Conservation (phyloP, 1,140 invertebrate genomes). For the Caenorhabditis tropicalis region DNA sequence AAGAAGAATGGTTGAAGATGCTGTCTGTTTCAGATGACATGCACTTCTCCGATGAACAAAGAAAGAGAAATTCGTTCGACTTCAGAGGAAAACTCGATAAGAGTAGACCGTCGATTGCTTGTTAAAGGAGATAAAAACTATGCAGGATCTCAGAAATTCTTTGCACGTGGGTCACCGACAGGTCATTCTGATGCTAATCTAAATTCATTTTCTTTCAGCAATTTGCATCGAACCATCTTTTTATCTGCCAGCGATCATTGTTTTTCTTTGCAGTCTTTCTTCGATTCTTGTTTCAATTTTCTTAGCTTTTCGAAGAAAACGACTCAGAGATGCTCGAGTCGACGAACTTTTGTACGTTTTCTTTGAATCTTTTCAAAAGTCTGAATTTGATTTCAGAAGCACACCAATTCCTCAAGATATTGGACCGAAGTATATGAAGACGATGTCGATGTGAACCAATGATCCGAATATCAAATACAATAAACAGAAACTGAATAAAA, state of each 20-base stretch:
- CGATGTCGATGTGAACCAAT: conserved; percentile 27
- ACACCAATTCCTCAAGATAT: conserved; percentile 6
- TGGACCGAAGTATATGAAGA: conserved; percentile 31
- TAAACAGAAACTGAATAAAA: not conserved
- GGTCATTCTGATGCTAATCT: not conserved
- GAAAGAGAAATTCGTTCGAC: not conserved
- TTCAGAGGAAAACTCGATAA: conserved; percentile 13
- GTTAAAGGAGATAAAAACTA: conserved; percentile 33
- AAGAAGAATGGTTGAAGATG: not conserved
- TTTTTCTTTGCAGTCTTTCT: not conserved
- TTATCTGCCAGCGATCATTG: not conserved
- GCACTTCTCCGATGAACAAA: not conserved
- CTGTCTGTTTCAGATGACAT: conserved; percentile 1
- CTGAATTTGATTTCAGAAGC: not conserved
- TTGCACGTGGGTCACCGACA: not conserved
- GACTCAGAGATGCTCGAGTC: not conserved
- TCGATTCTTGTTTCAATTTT: conserved; percentile 22
- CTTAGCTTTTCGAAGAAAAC: not conserved
- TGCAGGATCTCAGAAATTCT: conserved; percentile 36
- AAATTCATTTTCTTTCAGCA: not conserved
- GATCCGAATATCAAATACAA: not conserved
- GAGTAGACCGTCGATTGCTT: conserved; percentile 10
- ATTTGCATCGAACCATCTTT: conserved; percentile 27
- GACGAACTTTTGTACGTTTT: not conserved
- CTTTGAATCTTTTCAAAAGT: not conserved